These are phyloP conservation scores for Brevimyrus niger DNA, from an alignment of 2,113 vertebrate genomes.

Conservation along the genomic window DNA sequence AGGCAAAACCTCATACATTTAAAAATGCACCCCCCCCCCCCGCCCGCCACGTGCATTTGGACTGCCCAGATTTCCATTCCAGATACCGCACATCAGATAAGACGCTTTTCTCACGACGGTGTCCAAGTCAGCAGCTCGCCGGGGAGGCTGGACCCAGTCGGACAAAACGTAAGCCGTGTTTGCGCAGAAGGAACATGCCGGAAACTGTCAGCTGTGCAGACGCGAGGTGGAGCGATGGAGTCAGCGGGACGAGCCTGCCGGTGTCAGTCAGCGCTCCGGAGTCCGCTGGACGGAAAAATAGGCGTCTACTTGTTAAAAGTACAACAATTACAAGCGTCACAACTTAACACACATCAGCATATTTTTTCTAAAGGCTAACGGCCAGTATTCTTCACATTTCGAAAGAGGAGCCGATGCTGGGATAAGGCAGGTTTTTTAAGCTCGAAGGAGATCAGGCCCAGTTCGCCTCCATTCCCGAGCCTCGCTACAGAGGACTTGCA, in stretches of 20 bases:
- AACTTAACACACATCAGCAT: background rate
- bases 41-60: constrained; percentile 30
- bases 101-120: constrained; percentile 55
- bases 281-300: background rate
- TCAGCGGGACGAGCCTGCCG: background rate
- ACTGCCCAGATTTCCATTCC: constrained; percentile 38
- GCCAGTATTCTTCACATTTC: background rate
- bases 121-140: constrained; percentile 58
- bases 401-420: background rate
- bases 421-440: background rate
- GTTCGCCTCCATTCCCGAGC: background rate
- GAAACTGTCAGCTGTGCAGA: background rate
- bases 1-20: constrained; percentile 36
- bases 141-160: constrained; percentile 32
- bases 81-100: constrained; percentile 63
- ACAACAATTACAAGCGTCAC: background rate
- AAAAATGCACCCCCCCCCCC: constrained; percentile 40
- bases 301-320: background rate
- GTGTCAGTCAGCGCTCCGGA: background rate
- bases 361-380: background rate
- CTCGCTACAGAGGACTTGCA: background rate
- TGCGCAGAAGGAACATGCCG: too few relatives aligned
- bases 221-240: background rate
- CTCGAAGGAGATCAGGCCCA: background rate
- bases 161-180: constrained; percentile 52